Percentiles rank a stretch among this genome's conserved stretches.
These are phyloP conservation scores for Centropus bengalensis DNA, from an alignment of 2,113 vertebrate genomes.

Conservation along the genomic window DNA sequence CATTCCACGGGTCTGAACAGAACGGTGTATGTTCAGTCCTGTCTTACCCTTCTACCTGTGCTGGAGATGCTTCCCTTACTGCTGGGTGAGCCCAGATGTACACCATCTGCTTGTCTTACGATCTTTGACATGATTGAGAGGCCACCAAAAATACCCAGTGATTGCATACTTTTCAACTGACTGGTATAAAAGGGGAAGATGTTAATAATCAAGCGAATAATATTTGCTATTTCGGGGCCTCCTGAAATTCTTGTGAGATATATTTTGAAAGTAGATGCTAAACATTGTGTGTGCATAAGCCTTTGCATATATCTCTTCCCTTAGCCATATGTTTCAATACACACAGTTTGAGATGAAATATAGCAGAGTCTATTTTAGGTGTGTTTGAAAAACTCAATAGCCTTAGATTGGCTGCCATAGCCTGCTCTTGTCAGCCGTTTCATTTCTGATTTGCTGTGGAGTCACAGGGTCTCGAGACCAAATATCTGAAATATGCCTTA, in stretches of 20 bases:
- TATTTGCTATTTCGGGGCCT: constrained; percentile 55
- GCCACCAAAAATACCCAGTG: constrained; percentile 68
- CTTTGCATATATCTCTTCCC: constrained; percentile 50
- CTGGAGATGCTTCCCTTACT: constrained; percentile 62
- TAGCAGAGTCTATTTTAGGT: constrained; percentile 60
- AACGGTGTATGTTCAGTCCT: constrained; percentile 14
- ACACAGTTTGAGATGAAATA: constrained; percentile 54
- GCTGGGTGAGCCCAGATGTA: constrained; percentile 73
- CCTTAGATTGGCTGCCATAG: constrained; percentile 35
- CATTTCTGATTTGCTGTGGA: not conserved
- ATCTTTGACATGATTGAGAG: constrained; percentile 74
- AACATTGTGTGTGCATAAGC: constrained; percentile 32
- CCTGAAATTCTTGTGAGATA: constrained; percentile 43
- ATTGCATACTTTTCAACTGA: constrained; percentile 68
- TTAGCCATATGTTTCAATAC: constrained; percentile 68
- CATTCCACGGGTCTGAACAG: not conserved
- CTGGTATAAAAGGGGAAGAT: constrained; percentile 64
- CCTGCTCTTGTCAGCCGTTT: not conserved
- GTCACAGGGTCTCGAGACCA: not conserved
- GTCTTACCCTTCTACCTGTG: constrained; percentile 57
- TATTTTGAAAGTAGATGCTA: constrained; percentile 59
- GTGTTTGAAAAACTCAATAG: constrained; percentile 62
- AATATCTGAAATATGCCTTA: not conserved
- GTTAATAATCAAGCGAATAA: constrained; percentile 71
- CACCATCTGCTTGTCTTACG: constrained; percentile 72